phyloP scores from a whole-genome alignment of 1,140 invertebrate species.

The Tetramorium alpestre region DNA sequence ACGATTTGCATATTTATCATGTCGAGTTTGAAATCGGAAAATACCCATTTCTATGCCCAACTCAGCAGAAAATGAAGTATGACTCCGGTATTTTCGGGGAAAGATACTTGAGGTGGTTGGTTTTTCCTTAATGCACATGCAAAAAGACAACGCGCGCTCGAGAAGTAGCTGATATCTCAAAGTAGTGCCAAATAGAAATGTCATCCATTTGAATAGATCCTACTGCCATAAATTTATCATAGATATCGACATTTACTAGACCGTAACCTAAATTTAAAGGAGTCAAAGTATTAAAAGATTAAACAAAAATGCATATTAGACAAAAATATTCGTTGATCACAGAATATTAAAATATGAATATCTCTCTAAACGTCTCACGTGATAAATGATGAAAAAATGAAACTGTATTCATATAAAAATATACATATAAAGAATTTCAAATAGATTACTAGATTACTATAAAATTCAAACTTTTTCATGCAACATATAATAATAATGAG shows the following conservation, averaged over 20 bases:
- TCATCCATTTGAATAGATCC: constrained; percentile 59
- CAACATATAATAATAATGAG: neutral
- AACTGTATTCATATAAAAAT: neutral
- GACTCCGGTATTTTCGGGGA: constrained; percentile 50
- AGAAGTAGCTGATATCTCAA: constrained; percentile 57
- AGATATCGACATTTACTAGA: constrained; percentile 36
- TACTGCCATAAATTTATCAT: constrained; percentile 43
- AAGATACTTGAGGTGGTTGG: constrained; percentile 53
- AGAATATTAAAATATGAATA: neutral
- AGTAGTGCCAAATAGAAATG: constrained; percentile 56
- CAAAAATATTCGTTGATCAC: neutral
- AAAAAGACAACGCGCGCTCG: constrained; percentile 48
- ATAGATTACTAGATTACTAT: neutral
- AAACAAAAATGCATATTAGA: neutral
- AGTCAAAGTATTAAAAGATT: constrained; percentile 1
- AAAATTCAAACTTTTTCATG: neutral
- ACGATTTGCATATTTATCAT: constrained; percentile 60
- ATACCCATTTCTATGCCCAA: constrained; percentile 56
- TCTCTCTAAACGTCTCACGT: neutral
- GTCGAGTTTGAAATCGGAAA: constrained; percentile 54
- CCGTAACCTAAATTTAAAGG: constrained; percentile 45
- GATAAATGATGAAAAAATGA: neutral
- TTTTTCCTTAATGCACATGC: constrained; percentile 58
- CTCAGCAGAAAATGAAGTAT: constrained; percentile 62
- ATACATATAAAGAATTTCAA: neutral